Percentiles rank a stretch among this genome's conserved stretches.
phyloP scores from a whole-genome alignment of 2,888 invertebrate genomes.

The Drosophila greeni region DNA sequence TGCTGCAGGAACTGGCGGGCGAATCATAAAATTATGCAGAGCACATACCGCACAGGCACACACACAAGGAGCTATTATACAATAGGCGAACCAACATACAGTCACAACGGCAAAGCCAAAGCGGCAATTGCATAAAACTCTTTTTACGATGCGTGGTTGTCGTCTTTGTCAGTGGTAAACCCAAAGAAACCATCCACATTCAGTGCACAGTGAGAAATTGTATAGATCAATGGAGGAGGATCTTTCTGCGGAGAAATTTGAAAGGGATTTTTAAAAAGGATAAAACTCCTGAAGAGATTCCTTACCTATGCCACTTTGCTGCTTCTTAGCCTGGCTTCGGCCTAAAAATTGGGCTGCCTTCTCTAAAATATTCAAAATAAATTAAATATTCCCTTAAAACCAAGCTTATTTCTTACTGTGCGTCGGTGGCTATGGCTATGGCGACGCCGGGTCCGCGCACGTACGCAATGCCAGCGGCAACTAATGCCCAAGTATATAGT shows the following conservation, averaged over 20 bases:
- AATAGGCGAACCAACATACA: slow-evolving; percentile 52
- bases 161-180: slow-evolving; percentile 50
- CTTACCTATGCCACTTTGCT: no score
- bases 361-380: not conserved
- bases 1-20: slow-evolving; percentile 38
- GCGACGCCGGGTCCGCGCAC: slow-evolving; percentile 70
- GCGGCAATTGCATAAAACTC: slow-evolving; percentile 68
- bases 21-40: slow-evolving; percentile 72
- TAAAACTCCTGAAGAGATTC: no score
- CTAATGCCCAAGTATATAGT: slow-evolving; percentile 63
- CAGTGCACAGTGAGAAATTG: slow-evolving; percentile 14
- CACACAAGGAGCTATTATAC: slow-evolving; percentile 60
- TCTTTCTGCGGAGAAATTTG: not conserved
- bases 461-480: slow-evolving; percentile 58
- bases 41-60: slow-evolving; percentile 64
- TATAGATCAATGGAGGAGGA: not conserved
- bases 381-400: not conserved
- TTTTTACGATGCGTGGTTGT: slow-evolving; percentile 61
- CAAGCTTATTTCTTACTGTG: slow-evolving; percentile 2
- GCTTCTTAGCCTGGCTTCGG: not conserved
- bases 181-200: slow-evolving; percentile 40
- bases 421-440: slow-evolving; percentile 18
- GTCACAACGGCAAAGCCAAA: slow-evolving; percentile 35
- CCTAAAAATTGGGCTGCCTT: no score
- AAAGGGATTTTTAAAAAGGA: no score